These are phyloP conservation scores for Typhlichthys subterraneus DNA, from an alignment of 2,797 vertebrate genomes.

Conservation along the genomic window DNA sequence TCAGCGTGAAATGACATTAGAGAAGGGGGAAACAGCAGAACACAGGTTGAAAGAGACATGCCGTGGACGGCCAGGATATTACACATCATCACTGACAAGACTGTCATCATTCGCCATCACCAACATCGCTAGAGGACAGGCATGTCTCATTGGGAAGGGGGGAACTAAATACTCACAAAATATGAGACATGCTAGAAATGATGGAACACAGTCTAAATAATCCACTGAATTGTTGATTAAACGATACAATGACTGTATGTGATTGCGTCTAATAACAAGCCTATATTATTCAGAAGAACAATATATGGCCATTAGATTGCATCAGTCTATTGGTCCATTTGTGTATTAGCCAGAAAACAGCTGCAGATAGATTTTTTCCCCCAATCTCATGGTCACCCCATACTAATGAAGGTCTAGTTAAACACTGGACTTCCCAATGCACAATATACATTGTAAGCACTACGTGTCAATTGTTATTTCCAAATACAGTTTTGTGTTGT, in stretches of 20 bases:
- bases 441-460: constrained; percentile 3
- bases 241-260: constrained; percentile 28
- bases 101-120: constrained; percentile 36
- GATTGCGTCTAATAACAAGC: background rate
- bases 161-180: constrained; percentile 14
- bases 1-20: constrained; percentile 78
- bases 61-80: constrained; percentile 57
- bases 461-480: constrained; percentile 2
- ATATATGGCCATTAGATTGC: background rate
- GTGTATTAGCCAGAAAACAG: constrained; percentile 6
- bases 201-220: constrained; percentile 31
- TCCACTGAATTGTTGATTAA: constrained; percentile 15
- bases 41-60: constrained; percentile 59
- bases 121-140: constrained; percentile 21
- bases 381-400: constrained; percentile 65
- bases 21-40: constrained; percentile 75
- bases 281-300: constrained; percentile 7
- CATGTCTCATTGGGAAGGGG: constrained; percentile 12
- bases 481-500: background rate
- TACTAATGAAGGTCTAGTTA: constrained; percentile 63
- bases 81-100: constrained; percentile 51
- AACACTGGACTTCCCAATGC: constrained; percentile 46
- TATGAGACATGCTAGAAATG: constrained; percentile 31
- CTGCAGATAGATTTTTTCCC: constrained; percentile 53
- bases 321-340: constrained; percentile 37